Percentiles rank a stretch among this genome's conserved stretches.
Conservation (phyloP, 2,113 vertebrate species). For the Microtus ochrogaster region DNA sequence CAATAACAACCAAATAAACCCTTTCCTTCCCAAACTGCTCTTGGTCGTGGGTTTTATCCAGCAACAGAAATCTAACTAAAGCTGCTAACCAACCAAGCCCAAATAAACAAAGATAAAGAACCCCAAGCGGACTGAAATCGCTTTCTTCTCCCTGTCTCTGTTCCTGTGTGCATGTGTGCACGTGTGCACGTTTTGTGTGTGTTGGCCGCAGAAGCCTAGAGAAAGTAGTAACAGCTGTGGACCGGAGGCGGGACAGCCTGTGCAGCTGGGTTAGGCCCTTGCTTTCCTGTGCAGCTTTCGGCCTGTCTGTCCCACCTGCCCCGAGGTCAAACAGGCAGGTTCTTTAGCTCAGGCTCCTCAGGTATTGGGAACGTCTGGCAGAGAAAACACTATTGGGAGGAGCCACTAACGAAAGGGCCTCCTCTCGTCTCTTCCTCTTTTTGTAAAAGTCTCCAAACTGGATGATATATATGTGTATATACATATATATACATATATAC, state of each 20-base stretch:
- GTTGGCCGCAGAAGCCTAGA: neutral
- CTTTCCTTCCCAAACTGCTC: too few relatives aligned
- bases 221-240: neutral
- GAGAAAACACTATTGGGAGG: neutral
- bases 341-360: neutral
- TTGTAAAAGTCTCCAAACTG: neutral
- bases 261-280: neutral
- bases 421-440: neutral
- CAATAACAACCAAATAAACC: too few relatives aligned
- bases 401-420: neutral
- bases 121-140: neutral
- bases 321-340: neutral
- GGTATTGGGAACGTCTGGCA: neutral
- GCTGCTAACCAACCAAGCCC: neutral
- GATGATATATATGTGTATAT: neutral
- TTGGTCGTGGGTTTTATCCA: too few relatives aligned
- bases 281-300: neutral
- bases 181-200: neutral
- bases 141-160: neutral
- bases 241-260: neutral
- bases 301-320: neutral
- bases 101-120: neutral
- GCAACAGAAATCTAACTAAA: neutral
- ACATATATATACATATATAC: fast-evolving
- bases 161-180: neutral